phyloP scores from a whole-genome alignment of 2,888 invertebrate genomes.

The Hololepta plana region DNA sequence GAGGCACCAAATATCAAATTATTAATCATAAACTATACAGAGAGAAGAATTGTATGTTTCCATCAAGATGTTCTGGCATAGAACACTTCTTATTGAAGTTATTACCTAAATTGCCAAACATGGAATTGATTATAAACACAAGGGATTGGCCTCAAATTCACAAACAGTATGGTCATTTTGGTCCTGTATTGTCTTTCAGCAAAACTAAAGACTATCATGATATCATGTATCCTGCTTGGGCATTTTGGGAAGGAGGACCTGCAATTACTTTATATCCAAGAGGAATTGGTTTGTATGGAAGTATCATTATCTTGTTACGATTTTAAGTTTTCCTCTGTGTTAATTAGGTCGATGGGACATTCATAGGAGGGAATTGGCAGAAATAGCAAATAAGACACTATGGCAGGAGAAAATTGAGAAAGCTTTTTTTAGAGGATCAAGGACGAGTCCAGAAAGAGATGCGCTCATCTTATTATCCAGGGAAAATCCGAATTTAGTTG shows the following conservation, averaged over 20 bases:
- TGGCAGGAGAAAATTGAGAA: conserved; percentile 59
- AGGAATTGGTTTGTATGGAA: conserved; percentile 63
- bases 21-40: conserved; percentile 64
- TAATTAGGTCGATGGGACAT: conserved; percentile 71
- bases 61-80: conserved; percentile 75
- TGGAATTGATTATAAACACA: conserved; percentile 77
- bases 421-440: conserved; percentile 85
- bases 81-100: conserved; percentile 70
- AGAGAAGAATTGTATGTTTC: conserved; percentile 77
- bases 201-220: conserved; percentile 75
- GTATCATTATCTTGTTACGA: neutral
- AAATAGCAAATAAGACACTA: conserved; percentile 46
- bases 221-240: conserved; percentile 93
- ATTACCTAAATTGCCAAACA: conserved; percentile 51
- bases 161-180: conserved; percentile 36
- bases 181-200: conserved; percentile 91
- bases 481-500: conserved; percentile 53
- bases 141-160: conserved; percentile 86
- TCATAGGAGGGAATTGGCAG: conserved; percentile 35
- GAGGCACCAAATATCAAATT: conserved; percentile 69
- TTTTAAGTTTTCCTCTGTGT: neutral
- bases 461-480: conserved; percentile 68
- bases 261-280: conserved; percentile 85
- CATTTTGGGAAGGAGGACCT: conserved; percentile 97
- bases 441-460: conserved; percentile 85